Evolutionary conservation across 1,140 invertebrate species (phyloP).

Genomic region (Zophobas morio): DNA sequence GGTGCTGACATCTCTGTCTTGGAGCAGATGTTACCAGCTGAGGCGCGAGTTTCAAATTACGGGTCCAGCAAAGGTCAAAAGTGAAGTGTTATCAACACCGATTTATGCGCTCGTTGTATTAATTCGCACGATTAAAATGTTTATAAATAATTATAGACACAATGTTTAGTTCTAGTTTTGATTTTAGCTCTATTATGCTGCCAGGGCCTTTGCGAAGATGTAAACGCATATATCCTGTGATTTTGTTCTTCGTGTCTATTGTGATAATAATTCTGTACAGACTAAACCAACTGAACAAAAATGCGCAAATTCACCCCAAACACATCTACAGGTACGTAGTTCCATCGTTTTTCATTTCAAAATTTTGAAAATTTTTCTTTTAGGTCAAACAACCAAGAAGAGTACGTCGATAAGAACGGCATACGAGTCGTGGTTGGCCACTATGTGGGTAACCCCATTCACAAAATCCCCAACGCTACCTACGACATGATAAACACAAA

Average conservation of each 20-base stretch:
- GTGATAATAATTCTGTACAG: conserved; percentile 57
- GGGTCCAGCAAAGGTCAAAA: neutral
- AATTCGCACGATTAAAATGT: conserved; percentile 11
- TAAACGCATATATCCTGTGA: conserved; percentile 57
- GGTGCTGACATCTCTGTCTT: too few species aligned
- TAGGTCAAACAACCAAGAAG: conserved; percentile 71
- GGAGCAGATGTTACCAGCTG: neutral
- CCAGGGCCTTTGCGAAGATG: conserved; percentile 60
- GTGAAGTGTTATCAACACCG: neutral
- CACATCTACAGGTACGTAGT: conserved; percentile 59
- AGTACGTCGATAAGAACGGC: conserved; percentile 82
- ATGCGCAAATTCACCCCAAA: conserved; percentile 58
- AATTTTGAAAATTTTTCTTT: conserved; percentile 35
- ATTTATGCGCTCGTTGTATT: neutral
- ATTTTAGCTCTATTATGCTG: conserved; percentile 57
- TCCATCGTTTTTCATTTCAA: conserved; percentile 1
- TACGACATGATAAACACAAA: conserved; percentile 88
- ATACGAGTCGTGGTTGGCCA: conserved; percentile 87
- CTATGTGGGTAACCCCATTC: conserved; percentile 76
- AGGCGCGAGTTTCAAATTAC: neutral
- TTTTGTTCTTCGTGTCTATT: conserved; percentile 55
- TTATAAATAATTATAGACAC: conserved; percentile 18
- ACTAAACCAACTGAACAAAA: conserved; percentile 42
- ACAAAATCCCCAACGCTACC: conserved; percentile 63
- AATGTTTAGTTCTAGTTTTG: neutral